Conservation (phyloP, 2,888 invertebrate species). For the Brachyptera risi region DNA sequence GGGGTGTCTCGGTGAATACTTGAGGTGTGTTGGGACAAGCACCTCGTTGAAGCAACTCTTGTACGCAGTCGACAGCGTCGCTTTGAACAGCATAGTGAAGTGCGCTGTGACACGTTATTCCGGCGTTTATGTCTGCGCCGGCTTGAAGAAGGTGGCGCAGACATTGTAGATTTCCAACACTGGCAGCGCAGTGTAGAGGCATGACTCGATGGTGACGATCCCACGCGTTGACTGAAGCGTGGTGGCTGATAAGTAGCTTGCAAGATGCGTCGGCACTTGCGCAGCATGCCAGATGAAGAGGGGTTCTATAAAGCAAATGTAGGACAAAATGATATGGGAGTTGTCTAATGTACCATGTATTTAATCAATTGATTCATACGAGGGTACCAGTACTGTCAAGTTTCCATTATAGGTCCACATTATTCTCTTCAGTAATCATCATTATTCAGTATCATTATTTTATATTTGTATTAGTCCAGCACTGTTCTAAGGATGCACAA, state of each 20-base stretch:
- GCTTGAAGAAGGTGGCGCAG: constrained; percentile 61
- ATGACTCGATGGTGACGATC: constrained; percentile 66
- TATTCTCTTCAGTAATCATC: not conserved
- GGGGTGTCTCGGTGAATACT: constrained; percentile 78
- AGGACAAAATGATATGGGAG: no score
- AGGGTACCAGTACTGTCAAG: not conserved
- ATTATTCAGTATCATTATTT: not conserved
- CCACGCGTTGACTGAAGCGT: constrained; percentile 68
- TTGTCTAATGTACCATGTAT: no score
- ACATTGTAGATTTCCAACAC: constrained; percentile 57
- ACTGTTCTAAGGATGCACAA: no score
- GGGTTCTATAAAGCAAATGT: constrained; percentile 52
- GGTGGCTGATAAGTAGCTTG: constrained; percentile 63
- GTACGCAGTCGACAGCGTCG: constrained; percentile 68
- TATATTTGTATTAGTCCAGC: not conserved
- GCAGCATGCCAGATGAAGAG: constrained; percentile 75
- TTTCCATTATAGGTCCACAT: not conserved
- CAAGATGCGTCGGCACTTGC: constrained; percentile 66
- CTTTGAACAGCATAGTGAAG: constrained; percentile 81
- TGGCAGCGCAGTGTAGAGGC: constrained; percentile 74
- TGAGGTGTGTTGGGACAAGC: constrained; percentile 81
- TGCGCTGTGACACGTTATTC: constrained; percentile 59
- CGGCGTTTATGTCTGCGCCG: constrained; percentile 78
- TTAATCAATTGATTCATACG: not conserved
- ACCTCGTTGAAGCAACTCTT: constrained; percentile 66